Conservation (phyloP, 2,797 vertebrate genomes). For the Enteromius argenteus region DNA sequence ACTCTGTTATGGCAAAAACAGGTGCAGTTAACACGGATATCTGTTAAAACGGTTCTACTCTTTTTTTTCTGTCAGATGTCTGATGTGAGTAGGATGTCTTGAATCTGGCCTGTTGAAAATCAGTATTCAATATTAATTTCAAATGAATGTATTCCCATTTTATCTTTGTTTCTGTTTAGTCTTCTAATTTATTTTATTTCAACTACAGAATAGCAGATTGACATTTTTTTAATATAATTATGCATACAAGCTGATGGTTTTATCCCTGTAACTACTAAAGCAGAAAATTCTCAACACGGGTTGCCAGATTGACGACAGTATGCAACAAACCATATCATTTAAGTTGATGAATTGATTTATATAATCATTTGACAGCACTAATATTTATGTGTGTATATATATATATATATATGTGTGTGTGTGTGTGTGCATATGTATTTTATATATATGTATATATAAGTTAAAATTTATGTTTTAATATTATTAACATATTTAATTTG, state of each 20-base stretch:
- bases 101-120: not conserved
- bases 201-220: not conserved
- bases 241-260: not conserved
- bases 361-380: too few species aligned
- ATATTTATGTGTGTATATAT: too few species aligned
- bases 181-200: not conserved
- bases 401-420: too few species aligned
- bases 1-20: constrained; percentile 92
- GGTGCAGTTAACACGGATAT: constrained; percentile 72
- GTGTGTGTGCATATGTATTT: too few species aligned
- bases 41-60: not conserved
- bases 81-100: not conserved
- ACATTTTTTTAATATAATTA: not conserved
- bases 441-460: too few species aligned
- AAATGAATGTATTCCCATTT: not conserved
- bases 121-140: not conserved
- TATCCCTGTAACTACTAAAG: not conserved
- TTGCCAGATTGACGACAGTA: too few species aligned
- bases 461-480: too few species aligned
- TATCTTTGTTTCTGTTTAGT: not conserved
- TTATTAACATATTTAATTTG: too few species aligned
- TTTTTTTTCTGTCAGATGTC: not conserved
- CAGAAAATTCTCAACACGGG: too few species aligned
- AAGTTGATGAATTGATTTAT: too few species aligned
- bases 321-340: too few species aligned